A percentile compares a stretch with the other conserved stretches of the same genome.
phyloP scores from a whole-genome alignment of 1,140 invertebrate species.

The Potamilus streckersoni region DNA sequence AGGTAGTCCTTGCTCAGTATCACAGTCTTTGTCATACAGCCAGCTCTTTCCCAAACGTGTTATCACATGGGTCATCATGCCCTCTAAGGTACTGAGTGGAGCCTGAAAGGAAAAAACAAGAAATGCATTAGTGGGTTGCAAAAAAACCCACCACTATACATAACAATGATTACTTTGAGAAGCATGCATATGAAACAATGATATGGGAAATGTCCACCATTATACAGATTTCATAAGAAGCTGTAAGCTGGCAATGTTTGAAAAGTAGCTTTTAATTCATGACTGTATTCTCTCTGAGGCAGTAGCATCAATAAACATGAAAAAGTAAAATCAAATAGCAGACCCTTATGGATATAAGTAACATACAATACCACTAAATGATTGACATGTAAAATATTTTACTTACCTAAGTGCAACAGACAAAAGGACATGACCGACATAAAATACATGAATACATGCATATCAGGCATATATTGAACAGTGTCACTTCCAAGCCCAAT shows the following conservation, averaged over 20 bases:
- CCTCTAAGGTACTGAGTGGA: slow-evolving; percentile 45
- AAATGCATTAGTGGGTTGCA: not conserved
- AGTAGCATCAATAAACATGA: not conserved
- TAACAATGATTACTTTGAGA: too few species aligned
- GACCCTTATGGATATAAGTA: too few species aligned
- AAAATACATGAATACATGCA: too few species aligned
- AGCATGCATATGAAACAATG: too few species aligned
- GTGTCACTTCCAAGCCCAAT: too few species aligned
- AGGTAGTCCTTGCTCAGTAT: slow-evolving; percentile 47
- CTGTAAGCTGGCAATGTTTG: not conserved
- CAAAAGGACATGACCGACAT: too few species aligned
- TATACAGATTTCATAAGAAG: too few species aligned
- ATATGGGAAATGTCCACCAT: too few species aligned
- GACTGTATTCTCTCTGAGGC: not conserved
- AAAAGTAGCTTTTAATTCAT: slow-evolving; percentile 2
- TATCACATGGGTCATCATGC: slow-evolving; percentile 69
- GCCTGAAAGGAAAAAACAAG: slow-evolving; percentile 24
- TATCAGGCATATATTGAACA: too few species aligned
- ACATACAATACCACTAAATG: not conserved
- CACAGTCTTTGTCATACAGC: slow-evolving; percentile 70
- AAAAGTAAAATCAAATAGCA: not conserved
- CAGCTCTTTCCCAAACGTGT: slow-evolving; percentile 69
- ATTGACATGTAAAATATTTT: too few species aligned
- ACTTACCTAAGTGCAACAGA: too few species aligned
- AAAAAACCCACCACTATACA: not conserved